Evolutionary conservation across 2,888 invertebrate species (phyloP).

Genomic region (Nasonovia ribisnigri): DNA sequence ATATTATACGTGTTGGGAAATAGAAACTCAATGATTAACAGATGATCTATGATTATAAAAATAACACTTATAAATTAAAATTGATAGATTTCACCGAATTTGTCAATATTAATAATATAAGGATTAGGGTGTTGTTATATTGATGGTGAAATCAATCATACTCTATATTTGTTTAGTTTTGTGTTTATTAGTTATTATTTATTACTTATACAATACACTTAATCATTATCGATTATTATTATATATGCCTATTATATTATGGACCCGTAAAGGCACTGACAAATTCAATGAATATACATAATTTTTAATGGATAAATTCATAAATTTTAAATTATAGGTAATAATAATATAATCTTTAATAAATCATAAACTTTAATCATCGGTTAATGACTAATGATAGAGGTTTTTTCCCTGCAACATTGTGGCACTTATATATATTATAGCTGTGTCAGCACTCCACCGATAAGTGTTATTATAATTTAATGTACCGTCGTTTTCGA

Average conservation of each 20-base stretch:
- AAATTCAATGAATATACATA: not conserved
- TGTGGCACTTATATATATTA: not conserved
- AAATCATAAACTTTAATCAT: not conserved
- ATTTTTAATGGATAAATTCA: not conserved
- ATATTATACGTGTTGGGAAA: no score
- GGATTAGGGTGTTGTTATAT: not conserved
- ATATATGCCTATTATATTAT: no score
- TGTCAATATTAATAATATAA: not conserved
- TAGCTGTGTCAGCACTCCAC: not conserved
- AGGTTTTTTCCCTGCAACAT: not conserved
- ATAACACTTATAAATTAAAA: not conserved
- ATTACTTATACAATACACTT: not conserved
- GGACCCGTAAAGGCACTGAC: not conserved
- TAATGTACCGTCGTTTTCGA: not conserved
- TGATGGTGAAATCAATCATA: not conserved
- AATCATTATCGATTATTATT: not conserved
- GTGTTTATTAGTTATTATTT: not conserved
- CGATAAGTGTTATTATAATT: not conserved
- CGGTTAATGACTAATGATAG: not conserved
- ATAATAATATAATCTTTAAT: not conserved
- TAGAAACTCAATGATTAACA: no score
- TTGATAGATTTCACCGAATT: not conserved
- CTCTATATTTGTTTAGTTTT: not conserved
- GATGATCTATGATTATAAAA: not conserved
- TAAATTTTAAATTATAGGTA: not conserved